Base-by-base conservation (phyloP, 2,888 invertebrate species). In the Colostygia pectinataria region DNA sequence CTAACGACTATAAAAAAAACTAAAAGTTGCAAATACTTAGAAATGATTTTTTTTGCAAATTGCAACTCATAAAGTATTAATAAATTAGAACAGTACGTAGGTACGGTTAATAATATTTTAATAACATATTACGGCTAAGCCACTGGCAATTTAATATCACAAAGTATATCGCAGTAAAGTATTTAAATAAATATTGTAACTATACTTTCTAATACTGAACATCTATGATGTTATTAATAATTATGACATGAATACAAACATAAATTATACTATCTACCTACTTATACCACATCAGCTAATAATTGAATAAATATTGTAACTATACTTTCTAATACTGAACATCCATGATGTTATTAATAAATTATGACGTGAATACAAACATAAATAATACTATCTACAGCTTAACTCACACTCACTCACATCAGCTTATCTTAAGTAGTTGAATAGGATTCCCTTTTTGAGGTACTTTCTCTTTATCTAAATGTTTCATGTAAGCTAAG, bases 401-500 rank as follows among this genome's bases (percentile, higher is more conserved):
- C 24, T 39, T 9, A 20, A 6, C 20, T 20, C n/a, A n/a, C n/a
- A 20, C 1, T 4, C 1, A 18, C 2, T 9, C 4, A 27, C 25
- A 39, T 48, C 18, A 40, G 31, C 46, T 74, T 51, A 63, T 55
- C 52, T 73, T 77, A 0, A 77, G 27, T 15, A 79, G 42, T 45
- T 66, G 47, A 27, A 74, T 61, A 55, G 76, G 59, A 56, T 54
- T 45, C 47, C 61, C 57, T 61, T 65, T 73, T 38, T 48, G 52
- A 43, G 66, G 47, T 9, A 85, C 61, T 37, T 75, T 59, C 55
- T 85, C 82, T 64, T 82, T 82, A 43, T 90, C 88, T 49, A 84
- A 65, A 57, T 95, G 93, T 77, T 95, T 95, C 95, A 96, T 95
- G 63, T 95, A 95, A 0, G 95, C 95, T 44, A 96, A 85, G 71